phyloP scores from a whole-genome alignment of 2,113 vertebrate species.

The Alethe castanea region DNA sequence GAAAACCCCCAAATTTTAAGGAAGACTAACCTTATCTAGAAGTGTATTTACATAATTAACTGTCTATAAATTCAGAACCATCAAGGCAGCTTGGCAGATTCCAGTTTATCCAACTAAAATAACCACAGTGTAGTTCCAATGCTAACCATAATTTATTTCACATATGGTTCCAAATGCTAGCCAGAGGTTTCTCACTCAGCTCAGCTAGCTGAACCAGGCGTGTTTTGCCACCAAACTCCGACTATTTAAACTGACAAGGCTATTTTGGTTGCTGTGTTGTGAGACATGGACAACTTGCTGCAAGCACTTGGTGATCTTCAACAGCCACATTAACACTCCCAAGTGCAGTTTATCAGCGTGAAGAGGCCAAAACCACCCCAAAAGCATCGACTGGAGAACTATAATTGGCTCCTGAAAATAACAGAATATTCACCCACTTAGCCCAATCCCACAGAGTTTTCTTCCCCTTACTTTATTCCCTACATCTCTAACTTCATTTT shows the following conservation, averaged over 20 bases:
- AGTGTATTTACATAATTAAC: neutral
- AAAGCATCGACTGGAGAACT: neutral
- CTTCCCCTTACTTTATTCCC: neutral
- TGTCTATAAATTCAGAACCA: neutral
- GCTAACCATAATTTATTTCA: neutral
- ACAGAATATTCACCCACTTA: neutral
- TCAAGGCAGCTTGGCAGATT: neutral
- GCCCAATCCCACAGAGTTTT: neutral
- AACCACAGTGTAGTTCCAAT: neutral
- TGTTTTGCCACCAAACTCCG: neutral
- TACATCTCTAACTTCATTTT: neutral
- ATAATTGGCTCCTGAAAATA: neutral
- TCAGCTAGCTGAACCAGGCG: neutral
- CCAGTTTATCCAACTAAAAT: neutral
- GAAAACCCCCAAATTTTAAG: neutral
- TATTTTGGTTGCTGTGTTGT: neutral
- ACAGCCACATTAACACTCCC: conserved; percentile 2
- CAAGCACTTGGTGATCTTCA: conserved; percentile 40
- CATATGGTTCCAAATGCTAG: neutral
- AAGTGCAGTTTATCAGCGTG: neutral
- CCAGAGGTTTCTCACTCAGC: neutral
- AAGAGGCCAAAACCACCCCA: neutral
- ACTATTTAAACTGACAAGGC: conserved; percentile 35
- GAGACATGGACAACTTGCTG: neutral
- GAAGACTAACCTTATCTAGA: neutral